Evolutionary conservation across 92 coral and sea anemone species (phyloP).

Genomic region (Umimayanthus kanabou): DNA sequence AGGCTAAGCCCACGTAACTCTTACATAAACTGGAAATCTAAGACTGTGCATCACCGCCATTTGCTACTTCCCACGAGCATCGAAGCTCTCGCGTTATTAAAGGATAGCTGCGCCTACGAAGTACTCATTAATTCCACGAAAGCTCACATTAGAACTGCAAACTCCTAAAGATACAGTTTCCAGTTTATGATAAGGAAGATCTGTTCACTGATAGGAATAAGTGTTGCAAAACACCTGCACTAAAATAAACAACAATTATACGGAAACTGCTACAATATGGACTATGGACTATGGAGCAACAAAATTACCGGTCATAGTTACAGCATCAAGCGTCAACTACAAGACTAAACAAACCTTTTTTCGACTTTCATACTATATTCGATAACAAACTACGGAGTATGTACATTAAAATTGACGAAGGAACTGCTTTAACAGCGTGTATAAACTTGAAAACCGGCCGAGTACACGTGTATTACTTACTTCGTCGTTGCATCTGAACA

Average conservation of each 20-base stretch:
- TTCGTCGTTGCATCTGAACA: conserved; percentile 63
- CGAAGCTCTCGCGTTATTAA: too few species aligned
- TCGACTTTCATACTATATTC: not conserved
- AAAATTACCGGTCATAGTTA: not conserved
- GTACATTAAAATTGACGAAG: not conserved
- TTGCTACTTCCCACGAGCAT: too few species aligned
- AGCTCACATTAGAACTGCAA: not conserved
- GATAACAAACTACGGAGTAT: not conserved
- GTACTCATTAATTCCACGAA: not conserved
- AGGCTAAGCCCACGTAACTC: not conserved
- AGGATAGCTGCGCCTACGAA: too few species aligned
- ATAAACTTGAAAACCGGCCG: not conserved
- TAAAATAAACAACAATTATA: too few species aligned
- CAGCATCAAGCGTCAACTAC: not conserved
- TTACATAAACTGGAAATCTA: not conserved
- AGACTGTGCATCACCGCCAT: not conserved
- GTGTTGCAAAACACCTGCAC: not conserved
- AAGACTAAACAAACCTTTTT: too few species aligned
- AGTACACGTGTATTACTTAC: conserved; percentile 33
- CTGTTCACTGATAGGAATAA: not conserved
- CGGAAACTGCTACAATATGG: not conserved
- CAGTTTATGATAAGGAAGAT: not conserved
- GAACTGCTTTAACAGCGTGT: not conserved
- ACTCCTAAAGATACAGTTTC: not conserved
- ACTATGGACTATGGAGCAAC: not conserved